These are phyloP conservation scores for Lanistes nyassanus DNA, from an alignment of 1,140 invertebrate genomes.

Conservation along the genomic window DNA sequence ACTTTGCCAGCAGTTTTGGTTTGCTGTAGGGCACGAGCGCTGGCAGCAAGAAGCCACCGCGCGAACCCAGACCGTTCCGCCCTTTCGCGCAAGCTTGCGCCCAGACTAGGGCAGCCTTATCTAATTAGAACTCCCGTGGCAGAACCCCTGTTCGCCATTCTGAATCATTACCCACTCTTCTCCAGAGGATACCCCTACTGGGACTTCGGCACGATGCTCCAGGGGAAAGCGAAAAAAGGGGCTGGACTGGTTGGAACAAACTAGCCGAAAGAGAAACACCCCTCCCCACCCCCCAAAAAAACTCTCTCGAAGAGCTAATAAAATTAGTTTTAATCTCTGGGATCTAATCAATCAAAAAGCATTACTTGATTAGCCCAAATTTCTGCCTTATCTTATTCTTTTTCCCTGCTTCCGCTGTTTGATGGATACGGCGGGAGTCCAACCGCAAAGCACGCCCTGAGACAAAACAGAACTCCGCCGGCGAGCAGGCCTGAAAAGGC, in stretches of 20 bases:
- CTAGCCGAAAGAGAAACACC: too few species aligned
- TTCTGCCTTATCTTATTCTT: not conserved
- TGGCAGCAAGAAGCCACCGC: too few species aligned
- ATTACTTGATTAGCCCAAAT: conserved; percentile 26
- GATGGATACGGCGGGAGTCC: too few species aligned
- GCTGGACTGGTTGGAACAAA: too few species aligned
- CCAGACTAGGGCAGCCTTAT: not conserved
- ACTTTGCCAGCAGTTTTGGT: not conserved
- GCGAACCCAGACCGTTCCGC: too few species aligned
- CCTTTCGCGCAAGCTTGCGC: too few species aligned
- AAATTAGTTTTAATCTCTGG: conserved; percentile 25
- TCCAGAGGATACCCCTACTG: not conserved
- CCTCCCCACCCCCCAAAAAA: too few species aligned
- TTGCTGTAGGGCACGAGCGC: too few species aligned
- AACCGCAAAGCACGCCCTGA: conserved; percentile 21
- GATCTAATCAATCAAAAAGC: conserved; percentile 28
- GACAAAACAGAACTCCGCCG: conserved; percentile 1
- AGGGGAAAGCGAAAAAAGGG: too few species aligned
- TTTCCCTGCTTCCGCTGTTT: too few species aligned
- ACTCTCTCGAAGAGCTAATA: conserved; percentile 1
- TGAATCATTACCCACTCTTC: conserved; percentile 22
- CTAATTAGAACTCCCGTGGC: conserved; percentile 16
- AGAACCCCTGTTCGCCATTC: not conserved
- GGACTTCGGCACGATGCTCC: too few species aligned
- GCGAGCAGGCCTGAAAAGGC: not conserved